Evolutionary conservation across 2,888 invertebrate species (phyloP).

Genomic region (Lissocephala sabroskyi): DNA sequence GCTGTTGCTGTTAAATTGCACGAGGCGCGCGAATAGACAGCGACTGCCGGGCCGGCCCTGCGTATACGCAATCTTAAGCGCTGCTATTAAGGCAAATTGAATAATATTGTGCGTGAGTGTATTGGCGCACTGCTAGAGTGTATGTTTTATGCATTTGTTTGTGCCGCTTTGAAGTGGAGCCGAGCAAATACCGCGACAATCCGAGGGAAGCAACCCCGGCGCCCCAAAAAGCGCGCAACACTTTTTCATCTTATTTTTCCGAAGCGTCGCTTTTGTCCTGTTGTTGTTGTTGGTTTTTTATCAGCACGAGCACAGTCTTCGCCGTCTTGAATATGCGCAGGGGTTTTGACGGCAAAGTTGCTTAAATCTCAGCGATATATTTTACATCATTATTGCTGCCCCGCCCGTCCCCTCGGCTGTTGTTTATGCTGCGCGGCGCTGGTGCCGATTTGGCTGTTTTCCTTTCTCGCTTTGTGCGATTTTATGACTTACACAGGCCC

Average conservation of each 20-base stretch:
- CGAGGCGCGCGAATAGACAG: background rate
- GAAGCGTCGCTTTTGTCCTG: background rate
- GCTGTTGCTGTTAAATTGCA: constrained; percentile 28
- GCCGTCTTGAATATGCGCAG: constrained; percentile 1
- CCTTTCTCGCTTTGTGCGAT: constrained; percentile 39
- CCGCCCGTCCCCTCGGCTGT: background rate
- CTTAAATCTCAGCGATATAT: constrained; percentile 61
- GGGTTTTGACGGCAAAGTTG: constrained; percentile 27
- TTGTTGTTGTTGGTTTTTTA: constrained; percentile 33
- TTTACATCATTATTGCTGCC: constrained; percentile 57
- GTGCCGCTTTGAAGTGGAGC: constrained; percentile 49
- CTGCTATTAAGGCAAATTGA: constrained; percentile 60
- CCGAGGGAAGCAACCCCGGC: constrained; percentile 1
- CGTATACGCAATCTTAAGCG: constrained; percentile 54
- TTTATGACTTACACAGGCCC: constrained; percentile 52
- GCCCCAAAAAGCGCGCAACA: constrained; percentile 24
- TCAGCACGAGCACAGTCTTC: constrained; percentile 54
- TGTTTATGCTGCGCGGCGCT: constrained; percentile 19
- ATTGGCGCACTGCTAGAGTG: constrained; percentile 8
- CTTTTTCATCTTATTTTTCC: constrained; percentile 18
- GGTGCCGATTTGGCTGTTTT: constrained; percentile 45
- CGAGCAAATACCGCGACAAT: constrained; percentile 30
- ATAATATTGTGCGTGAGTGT: constrained; percentile 38
- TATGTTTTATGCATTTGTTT: constrained; percentile 56
- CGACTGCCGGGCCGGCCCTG: constrained; percentile 9